These are phyloP conservation scores for Listronotus bonariensis DNA, from an alignment of 1,140 invertebrate species.

Conservation along the genomic window DNA sequence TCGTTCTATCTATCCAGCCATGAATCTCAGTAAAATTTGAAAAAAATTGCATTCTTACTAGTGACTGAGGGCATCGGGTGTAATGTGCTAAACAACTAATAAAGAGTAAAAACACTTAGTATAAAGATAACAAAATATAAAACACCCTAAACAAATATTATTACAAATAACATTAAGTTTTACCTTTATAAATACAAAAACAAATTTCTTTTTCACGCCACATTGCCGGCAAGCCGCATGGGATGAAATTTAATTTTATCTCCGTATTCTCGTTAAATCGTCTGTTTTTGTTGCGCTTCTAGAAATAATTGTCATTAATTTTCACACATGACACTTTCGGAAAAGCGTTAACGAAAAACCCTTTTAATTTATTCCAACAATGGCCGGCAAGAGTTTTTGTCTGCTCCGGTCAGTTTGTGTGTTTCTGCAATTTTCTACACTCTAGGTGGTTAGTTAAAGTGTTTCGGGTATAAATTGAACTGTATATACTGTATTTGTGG, in stretches of 20 bases:
- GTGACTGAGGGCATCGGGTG: no score
- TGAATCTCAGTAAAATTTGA: no score
- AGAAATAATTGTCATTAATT: conserved; percentile 38
- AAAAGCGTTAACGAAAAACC: conserved; percentile 25
- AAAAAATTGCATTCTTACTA: no score
- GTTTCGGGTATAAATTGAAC: conserved; percentile 17
- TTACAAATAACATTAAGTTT: no score
- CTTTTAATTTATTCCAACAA: conserved; percentile 35
- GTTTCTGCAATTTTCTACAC: conserved; percentile 29
- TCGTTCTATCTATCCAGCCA: no score
- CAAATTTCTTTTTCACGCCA: no score
- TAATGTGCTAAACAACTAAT: no score
- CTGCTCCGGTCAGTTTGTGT: conserved; percentile 33
- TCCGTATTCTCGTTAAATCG: conserved; percentile 24
- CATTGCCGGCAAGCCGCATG: neutral
- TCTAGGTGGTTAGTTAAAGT: conserved; percentile 16
- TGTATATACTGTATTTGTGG: neutral
- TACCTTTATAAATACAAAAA: no score
- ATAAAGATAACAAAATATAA: no score
- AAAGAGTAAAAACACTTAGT: no score
- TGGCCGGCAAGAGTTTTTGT: conserved; percentile 32
- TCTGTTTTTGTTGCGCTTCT: conserved; percentile 30
- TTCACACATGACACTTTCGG: conserved; percentile 28
- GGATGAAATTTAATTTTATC: conserved; percentile 31
- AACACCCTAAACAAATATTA: no score